Conservation (phyloP, 2,113 vertebrate species). For the crab-eating macaque (Macaca fascicularis) region T2T-MFA8v1.1 NC_088390.1:39051001-39051500, state of each 20-base stretch:
- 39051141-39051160: not conserved
- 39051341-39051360: not conserved
- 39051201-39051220: not conserved
- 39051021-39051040: not conserved
- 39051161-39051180: conserved; percentile 17
- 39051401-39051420: conserved; percentile 4
- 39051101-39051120: not conserved
- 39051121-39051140: not conserved
- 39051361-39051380: not conserved
- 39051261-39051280: not conserved
- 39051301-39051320: not conserved
- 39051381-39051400: not conserved
- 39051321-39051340: not conserved
- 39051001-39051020: conserved; percentile 19
- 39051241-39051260: not conserved
- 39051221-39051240: not conserved
- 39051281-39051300: not conserved
- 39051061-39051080: not conserved
- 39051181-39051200: not conserved
- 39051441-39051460: not conserved
- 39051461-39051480: conserved; percentile 37
- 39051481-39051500: not conserved
- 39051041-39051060: not conserved
- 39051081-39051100: not conserved
- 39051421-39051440: not conserved